Evolutionary conservation across 2,888 invertebrate genomes (phyloP), one percentile per base, ranked within the genome.

Genomic region (Agrypnus murinus): DNA sequence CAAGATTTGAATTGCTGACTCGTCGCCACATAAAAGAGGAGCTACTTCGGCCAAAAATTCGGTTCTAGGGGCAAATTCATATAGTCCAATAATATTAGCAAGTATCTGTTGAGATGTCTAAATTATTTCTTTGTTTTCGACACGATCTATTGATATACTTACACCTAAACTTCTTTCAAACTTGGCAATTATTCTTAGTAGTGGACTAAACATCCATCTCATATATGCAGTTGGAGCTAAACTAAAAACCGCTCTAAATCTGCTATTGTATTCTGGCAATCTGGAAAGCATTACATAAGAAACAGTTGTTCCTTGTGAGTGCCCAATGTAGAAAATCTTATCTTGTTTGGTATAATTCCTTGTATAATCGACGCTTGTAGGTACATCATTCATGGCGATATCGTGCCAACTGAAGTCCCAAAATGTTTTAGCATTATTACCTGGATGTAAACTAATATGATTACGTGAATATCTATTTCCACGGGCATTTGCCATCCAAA

Each of bases 261-360:
- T 93, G 0, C 85, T 80, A 80, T 92, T 92, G 77, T 92, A 92
- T 57, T 89, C 89, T 0, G 93, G 91, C n/a, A 85, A 83, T 62
- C 89, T 85, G 0, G 91, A 89, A 12, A 87, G 86, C 90, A 92
- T 88, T n/a, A n/a, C n/a, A n/a, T n/a, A n/a, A n/a, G n/a, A n/a
- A n/a, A n/a, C n/a, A n/a, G n/a, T n/a, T n/a, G 92, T 91, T 6
- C 95, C 95, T 83, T 92, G 91, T 0, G 95, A 96, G 81, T 95
- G 94, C 0, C 96, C n/a, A n/a, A n/a, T n/a, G n/a, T n/a, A n/a
- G n/a, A n/a, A n/a, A n/a, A n/a, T n/a, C n/a, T n/a, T n/a, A 0
- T 87, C 75, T 25, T 88, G 86, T 0, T 88, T 88, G 0, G 94
- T 92, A 1, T 76, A 59, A 0, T 81, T 78, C 0, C 92, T 84